These are phyloP conservation scores for Drosophila biarmipes DNA, from an alignment of 1,140 invertebrate genomes.

Conservation along the genomic window DNA sequence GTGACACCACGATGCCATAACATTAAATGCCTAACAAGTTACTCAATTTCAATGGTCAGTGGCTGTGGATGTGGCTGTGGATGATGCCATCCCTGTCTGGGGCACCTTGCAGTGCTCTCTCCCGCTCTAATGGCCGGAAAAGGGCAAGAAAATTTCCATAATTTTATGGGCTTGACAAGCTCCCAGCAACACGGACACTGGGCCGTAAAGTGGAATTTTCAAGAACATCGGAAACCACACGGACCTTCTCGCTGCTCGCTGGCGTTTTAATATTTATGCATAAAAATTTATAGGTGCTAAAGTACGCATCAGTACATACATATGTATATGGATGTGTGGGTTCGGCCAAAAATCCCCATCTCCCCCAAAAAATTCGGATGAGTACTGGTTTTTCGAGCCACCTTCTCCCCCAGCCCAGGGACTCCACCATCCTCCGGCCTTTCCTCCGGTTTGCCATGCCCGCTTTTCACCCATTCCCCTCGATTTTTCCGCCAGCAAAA, in stretches of 20 bases:
- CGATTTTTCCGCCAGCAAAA: not conserved
- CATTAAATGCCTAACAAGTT: conserved; percentile 40
- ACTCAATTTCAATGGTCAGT: conserved; percentile 49
- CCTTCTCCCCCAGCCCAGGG: conserved; percentile 7
- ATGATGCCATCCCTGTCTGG: not conserved
- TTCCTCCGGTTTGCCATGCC: not conserved
- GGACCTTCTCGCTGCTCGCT: not conserved
- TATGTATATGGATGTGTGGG: conserved; percentile 33
- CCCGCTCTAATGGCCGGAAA: conserved; percentile 63
- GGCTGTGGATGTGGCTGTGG: too few relatives aligned
- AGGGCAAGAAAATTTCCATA: conserved; percentile 76
- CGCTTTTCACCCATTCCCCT: too few relatives aligned
- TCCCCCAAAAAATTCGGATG: conserved; percentile 12
- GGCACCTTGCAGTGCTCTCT: not conserved
- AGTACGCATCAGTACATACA: conserved; percentile 73
- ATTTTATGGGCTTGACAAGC: conserved; percentile 74
- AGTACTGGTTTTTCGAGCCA: conserved; percentile 11
- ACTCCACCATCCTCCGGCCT: conserved; percentile 1
- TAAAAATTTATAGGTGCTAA: conserved; percentile 80
- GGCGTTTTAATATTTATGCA: conserved; percentile 73
- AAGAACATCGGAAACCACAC: conserved; percentile 58
- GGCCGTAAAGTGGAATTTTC: conserved; percentile 68
- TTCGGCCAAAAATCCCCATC: not conserved
- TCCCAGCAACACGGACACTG: conserved; percentile 14
- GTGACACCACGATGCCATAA: conserved; percentile 44